phyloP scores from a whole-genome alignment of 2,888 invertebrate genomes.

The Deilephila porcellus region DNA sequence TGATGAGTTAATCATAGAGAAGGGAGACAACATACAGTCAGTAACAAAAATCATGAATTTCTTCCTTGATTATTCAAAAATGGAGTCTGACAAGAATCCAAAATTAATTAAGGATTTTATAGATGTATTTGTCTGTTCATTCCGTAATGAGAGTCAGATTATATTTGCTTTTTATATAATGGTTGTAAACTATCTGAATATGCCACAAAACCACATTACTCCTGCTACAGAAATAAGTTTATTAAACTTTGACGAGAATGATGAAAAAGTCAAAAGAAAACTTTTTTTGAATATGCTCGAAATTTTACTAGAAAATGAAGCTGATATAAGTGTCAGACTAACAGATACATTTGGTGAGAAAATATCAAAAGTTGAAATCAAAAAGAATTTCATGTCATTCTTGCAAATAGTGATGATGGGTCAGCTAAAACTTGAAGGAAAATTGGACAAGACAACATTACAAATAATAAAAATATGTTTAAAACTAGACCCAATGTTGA shows the following conservation, averaged over 20 bases:
- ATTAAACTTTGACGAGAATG: conserved; percentile 60
- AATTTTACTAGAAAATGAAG: conserved; percentile 64
- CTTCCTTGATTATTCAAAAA: conserved; percentile 69
- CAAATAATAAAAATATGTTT: conserved; percentile 70
- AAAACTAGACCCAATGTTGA: conserved; percentile 71
- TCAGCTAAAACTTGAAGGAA: conserved; percentile 70
- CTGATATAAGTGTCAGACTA: conserved; percentile 70
- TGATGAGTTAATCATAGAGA: conserved; percentile 68
- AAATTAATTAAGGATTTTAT: conserved; percentile 70
- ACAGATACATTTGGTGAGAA: conserved; percentile 73
- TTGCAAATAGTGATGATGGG: conserved; percentile 72
- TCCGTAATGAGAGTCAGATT: conserved; percentile 67
- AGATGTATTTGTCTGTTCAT: conserved; percentile 70
- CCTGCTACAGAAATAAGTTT: conserved; percentile 64
- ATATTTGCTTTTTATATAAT: conserved; percentile 76
- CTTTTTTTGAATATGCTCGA: conserved; percentile 73
- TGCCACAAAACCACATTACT: conserved; percentile 69
- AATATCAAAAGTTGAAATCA: conserved; percentile 68
- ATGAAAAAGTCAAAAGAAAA: conserved; percentile 65
- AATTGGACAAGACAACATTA: conserved; percentile 66
- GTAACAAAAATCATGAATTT: conserved; percentile 75
- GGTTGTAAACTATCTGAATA: conserved; percentile 61
- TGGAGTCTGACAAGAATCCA: conserved; percentile 54
- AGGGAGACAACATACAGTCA: conserved; percentile 75
- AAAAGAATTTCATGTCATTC: conserved; percentile 70